These are phyloP conservation scores for Venusia cambrica DNA, from an alignment of 2,888 invertebrate species.

Conservation along the genomic window DNA sequence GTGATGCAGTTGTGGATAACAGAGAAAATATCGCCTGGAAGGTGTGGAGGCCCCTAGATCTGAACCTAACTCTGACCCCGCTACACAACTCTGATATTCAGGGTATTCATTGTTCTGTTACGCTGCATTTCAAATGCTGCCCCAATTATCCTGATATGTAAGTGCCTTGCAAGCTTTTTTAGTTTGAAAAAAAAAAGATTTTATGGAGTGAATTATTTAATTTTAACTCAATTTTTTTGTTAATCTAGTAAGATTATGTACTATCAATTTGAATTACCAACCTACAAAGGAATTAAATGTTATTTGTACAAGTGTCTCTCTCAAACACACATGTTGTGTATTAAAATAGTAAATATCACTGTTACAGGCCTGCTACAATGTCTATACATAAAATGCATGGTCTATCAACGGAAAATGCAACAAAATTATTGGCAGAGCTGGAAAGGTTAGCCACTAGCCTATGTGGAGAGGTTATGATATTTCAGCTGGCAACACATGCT, in stretches of 20 bases:
- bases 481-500: constrained; percentile 88
- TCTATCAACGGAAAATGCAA: constrained; percentile 85
- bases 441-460: constrained; percentile 76
- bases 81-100: constrained; percentile 87
- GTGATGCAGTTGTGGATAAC: constrained; percentile 85
- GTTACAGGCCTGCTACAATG: constrained; percentile 85
- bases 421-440: constrained; percentile 82
- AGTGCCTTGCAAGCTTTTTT: too few relatives aligned
- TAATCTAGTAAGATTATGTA: too few relatives aligned
- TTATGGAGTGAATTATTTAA: too few relatives aligned
- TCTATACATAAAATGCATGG: constrained; percentile 88
- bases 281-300: too few relatives aligned
- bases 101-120: constrained; percentile 86
- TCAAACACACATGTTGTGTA: too few relatives aligned
- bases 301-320: too few relatives aligned
- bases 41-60: constrained; percentile 88
- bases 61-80: constrained; percentile 87
- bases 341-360: too few relatives aligned
- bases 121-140: constrained; percentile 88
- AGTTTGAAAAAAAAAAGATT: too few relatives aligned
- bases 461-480: constrained; percentile 93
- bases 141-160: constrained; percentile 91
- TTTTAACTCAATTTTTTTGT: too few relatives aligned
- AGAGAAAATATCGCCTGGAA: constrained; percentile 81
- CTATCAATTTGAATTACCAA: too few relatives aligned